Base-by-base conservation (phyloP, 2,888 invertebrate genomes). In the Dendrolimus houi region DNA sequence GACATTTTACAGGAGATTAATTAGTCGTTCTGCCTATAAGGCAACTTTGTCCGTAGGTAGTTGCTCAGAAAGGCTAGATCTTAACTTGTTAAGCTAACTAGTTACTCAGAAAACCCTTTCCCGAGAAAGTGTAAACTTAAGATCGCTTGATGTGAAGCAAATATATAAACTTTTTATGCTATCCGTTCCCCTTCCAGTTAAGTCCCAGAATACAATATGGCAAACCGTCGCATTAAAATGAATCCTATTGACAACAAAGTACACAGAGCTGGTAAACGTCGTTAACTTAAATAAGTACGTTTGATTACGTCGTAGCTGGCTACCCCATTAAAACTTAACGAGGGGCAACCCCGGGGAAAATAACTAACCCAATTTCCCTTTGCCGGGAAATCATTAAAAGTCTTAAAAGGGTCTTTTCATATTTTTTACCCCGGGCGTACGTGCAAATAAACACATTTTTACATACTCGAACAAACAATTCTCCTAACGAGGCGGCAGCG, bases 281-380 rank as follows among this genome's bases (percentile, higher is more conserved):
- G 88, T 89, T 87, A 85, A 87, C 83, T 87, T 85, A 88, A 87
- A 87, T 88, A 88, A 87, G 88, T 87, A 86, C 88, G 85, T 87
- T 88, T 89, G 88, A 89, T 89, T 88, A 87, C 88, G 82, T 83
- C 86, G 87, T 83, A 85, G 88, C 87, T 83, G 83, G 86, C 89
- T 87, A 87, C 89, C 87, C 88, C 87, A 89, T 89, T 89, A 90
- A 90, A 89, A 89, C 89, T 89, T 90, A 90, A 90, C 90, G 89
- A 90, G 89, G 87, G 86, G 84, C 84, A 87, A 87, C 87, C 87
- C 87, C 81, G 82, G 88, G 85, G 87, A 88, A 88, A 89, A 89
- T 90, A 90, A 89, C 90, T 90, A 90, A 90, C 89, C 90, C 90
- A 90, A 90, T 90, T 89, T 90, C 86, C 89, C 87, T 90, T 90